A percentile compares a stretch with the other conserved stretches of the same genome.
phyloP scores from a whole-genome alignment of 2,888 invertebrate species.

The Tortrix viridana region DNA sequence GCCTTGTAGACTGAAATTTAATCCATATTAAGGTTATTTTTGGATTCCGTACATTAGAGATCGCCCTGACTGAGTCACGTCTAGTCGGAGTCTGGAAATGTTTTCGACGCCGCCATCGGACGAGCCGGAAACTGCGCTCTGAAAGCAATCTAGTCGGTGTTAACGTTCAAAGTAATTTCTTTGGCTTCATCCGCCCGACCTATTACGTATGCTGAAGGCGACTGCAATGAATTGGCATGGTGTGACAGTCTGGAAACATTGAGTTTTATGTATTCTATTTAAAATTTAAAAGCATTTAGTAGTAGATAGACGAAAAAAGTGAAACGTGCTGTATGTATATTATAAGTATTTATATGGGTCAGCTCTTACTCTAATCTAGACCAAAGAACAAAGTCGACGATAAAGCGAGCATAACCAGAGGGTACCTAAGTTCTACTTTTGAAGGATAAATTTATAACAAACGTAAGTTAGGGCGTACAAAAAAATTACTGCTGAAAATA shows the following conservation, averaged over 20 bases:
- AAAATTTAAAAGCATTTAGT: background rate
- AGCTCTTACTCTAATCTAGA: too few relatives aligned
- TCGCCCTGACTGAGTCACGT: slow-evolving; percentile 58
- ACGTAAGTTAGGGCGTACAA: too few relatives aligned
- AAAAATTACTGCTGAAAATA: too few relatives aligned
- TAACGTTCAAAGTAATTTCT: slow-evolving; percentile 73
- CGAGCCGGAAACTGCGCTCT: slow-evolving; percentile 62
- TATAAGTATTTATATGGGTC: too few relatives aligned
- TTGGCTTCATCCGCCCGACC: slow-evolving; percentile 56
- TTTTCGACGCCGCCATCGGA: slow-evolving; percentile 56
- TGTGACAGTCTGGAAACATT: background rate
- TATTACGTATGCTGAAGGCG: slow-evolving; percentile 39
- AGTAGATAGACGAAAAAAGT: background rate
- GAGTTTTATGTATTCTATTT: background rate
- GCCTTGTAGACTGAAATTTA: slow-evolving; percentile 20
- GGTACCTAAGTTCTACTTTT: too few relatives aligned
- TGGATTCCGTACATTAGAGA: slow-evolving; percentile 61
- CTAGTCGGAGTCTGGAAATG: slow-evolving; percentile 56
- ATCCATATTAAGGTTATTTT: slow-evolving; percentile 45
- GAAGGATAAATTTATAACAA: too few relatives aligned
- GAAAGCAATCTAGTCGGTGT: slow-evolving; percentile 72
- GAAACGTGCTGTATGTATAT: too few relatives aligned
- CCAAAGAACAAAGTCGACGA: too few relatives aligned
- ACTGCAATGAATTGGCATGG: slow-evolving; percentile 4
- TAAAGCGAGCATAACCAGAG: too few relatives aligned